Evolutionary conservation across 2,888 invertebrate species (phyloP).

Genomic region (Tuta absoluta): DNA sequence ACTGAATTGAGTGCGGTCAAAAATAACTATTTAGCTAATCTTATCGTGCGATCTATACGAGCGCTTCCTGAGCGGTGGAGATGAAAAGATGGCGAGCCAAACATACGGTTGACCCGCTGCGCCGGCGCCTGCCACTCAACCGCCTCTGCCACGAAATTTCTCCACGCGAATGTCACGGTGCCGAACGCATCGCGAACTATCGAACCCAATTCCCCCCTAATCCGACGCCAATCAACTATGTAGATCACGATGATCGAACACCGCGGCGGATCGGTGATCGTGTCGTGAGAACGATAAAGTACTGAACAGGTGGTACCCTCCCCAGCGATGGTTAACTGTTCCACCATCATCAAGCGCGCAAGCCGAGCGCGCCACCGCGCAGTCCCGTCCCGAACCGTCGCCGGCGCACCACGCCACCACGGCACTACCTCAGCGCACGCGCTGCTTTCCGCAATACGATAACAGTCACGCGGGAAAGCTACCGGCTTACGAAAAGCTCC

Average conservation of each 20-base stretch:
- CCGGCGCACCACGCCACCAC: constrained; percentile 69
- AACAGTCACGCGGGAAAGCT: constrained; percentile 41
- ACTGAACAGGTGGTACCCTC: constrained; percentile 74
- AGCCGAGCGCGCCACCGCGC: constrained; percentile 61
- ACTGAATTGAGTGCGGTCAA: constrained; percentile 54
- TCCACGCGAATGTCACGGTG: constrained; percentile 71
- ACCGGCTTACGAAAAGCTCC: constrained; percentile 29
- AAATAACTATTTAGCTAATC: constrained; percentile 69
- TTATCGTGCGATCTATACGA: constrained; percentile 60
- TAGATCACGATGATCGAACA: constrained; percentile 74
- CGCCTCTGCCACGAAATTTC: constrained; percentile 59
- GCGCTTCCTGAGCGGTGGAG: constrained; percentile 51
- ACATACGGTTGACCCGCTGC: constrained; percentile 63
- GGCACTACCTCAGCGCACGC: constrained; percentile 44
- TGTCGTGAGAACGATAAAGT: constrained; percentile 77
- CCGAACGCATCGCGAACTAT: constrained; percentile 58
- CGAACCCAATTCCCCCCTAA: constrained; percentile 69
- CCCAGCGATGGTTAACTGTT: constrained; percentile 74
- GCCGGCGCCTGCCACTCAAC: constrained; percentile 62
- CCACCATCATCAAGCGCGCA: constrained; percentile 64
- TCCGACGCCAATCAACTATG: constrained; percentile 76
- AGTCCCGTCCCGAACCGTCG: constrained; percentile 67
- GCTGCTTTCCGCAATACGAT: constrained; percentile 29
- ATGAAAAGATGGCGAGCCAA: constrained; percentile 60
- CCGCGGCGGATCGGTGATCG: constrained; percentile 62